Base-by-base conservation (phyloP, 1,140 invertebrate genomes). In the Atta cephalotes region DNA sequence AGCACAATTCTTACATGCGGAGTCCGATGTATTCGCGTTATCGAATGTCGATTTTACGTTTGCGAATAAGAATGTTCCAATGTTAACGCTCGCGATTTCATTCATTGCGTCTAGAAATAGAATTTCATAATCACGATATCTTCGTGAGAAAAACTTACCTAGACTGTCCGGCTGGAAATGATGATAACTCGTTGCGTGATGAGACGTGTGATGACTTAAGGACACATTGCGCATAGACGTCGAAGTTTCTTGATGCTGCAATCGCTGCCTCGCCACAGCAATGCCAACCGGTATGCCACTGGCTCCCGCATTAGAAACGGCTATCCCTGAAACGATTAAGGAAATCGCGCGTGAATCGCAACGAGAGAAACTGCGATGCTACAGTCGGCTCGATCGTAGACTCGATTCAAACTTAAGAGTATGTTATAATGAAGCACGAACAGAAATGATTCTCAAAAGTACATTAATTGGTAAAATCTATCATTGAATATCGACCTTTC, bases 281-380 rank as follows among this genome's bases (percentile, higher is more conserved):
- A 98, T 98, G 63, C 98, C 98, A 90, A 98, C 97, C 85, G 97
- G 97, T 92, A 98, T 98, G 92, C 96, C 96, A 92, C 95, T 96
- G 25, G 92, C 88, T 68, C 91, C 93, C 35, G 92, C 92, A 62
- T 93, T 95, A 65, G 94, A 94, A 63, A 95, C 93, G 18, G 94
- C 93, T 74, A 95, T 95, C 25, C 94, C 94, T 95, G 89, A 78
- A 93, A 92, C 25, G 77, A 76, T 65, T 39, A 66, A 82, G 53
- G 71, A 63, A 65, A 56, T 25, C 60, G 49, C 39, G 31, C 66
- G 60, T 74, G 56, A 82, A 60, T 70, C 35, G 49, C 68, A 16
- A 35, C 10, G 25, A 21, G 51, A 70, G 31, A 81, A 18, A 45
- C 21, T 31, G 28, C 28, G 53, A 53, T 35, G n/a, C 14, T 21